These are phyloP conservation scores for Sebastes paucispinis DNA, from an alignment of 2,797 vertebrate species.

Conservation along the genomic window DNA sequence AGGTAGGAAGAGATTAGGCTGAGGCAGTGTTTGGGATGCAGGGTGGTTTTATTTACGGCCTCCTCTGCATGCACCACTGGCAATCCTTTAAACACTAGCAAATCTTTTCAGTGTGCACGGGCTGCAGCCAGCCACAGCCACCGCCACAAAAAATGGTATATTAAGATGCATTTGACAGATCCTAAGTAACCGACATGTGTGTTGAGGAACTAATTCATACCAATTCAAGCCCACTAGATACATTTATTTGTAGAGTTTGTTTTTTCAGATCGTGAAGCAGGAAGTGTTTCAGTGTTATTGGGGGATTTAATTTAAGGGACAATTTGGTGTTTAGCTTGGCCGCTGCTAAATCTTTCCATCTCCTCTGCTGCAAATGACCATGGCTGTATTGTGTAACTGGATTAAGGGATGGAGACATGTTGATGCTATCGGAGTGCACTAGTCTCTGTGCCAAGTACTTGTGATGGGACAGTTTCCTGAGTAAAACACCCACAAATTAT, in stretches of 20 bases:
- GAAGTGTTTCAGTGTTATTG: conserved; percentile 20
- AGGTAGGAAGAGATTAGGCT: conserved; percentile 32
- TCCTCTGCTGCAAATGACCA: conserved; percentile 36
- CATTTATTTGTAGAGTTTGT: neutral
- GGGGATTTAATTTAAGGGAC: conserved; percentile 41
- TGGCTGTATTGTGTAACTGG: conserved; percentile 61
- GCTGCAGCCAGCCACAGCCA: neutral
- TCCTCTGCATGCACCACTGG: conserved; percentile 52
- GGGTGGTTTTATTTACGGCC: conserved; percentile 57
- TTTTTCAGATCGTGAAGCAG: neutral
- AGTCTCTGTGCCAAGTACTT: neutral
- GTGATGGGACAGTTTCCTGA: neutral
- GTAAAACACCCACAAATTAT: neutral
- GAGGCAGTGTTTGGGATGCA: conserved; percentile 27
- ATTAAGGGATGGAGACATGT: conserved; percentile 60
- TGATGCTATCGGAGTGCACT: conserved; percentile 3
- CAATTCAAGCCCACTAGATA: neutral
- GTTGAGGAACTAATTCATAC: neutral
- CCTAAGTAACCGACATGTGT: neutral
- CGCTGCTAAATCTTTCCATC: conserved; percentile 57
- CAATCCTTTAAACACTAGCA: conserved; percentile 57
- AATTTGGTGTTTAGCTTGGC: conserved; percentile 55
- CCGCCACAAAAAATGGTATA: neutral
- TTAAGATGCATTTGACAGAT: neutral
- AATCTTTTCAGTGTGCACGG: conserved; percentile 3